A percentile compares a stretch with the other conserved stretches of the same genome.
phyloP scores from a whole-genome alignment of 2,888 invertebrate species.

The Archips xylosteana region DNA sequence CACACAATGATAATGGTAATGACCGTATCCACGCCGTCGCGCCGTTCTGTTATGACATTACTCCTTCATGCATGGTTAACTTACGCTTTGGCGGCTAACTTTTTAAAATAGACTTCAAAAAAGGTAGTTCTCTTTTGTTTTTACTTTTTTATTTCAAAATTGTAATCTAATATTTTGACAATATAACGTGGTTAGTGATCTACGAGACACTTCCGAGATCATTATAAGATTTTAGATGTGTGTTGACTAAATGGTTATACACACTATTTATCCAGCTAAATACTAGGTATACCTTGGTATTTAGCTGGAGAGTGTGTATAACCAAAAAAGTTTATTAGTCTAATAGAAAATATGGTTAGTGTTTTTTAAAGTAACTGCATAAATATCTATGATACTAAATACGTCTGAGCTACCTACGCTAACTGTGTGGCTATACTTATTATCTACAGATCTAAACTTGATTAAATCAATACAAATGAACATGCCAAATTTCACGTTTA shows the following conservation, averaged over 20 bases:
- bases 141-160: background rate
- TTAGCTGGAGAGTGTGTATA: no score
- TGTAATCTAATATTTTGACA: no score
- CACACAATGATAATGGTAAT: constrained; percentile 13
- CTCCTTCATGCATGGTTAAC: constrained; percentile 30
- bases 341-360: background rate
- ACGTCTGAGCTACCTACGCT: background rate
- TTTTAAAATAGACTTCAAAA: background rate
- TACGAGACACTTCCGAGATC: no score
- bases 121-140: background rate
- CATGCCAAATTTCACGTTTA: constrained; percentile 23
- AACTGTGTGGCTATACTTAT: background rate
- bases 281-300: no score
- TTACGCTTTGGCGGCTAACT: constrained; percentile 12
- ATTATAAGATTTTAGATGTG: no score
- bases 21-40: background rate
- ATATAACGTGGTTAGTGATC: no score
- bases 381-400: no score
- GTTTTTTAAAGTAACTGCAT: no score
- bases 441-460: background rate
- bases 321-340: background rate
- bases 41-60: constrained; percentile 14
- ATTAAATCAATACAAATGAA: background rate
- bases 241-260: no score
- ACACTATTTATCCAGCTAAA: no score